A percentile compares a stretch with the other conserved stretches of the same genome.
phyloP scores from a whole-genome alignment of 2,797 vertebrate genomes.

The Ctenopoma multispine region DNA sequence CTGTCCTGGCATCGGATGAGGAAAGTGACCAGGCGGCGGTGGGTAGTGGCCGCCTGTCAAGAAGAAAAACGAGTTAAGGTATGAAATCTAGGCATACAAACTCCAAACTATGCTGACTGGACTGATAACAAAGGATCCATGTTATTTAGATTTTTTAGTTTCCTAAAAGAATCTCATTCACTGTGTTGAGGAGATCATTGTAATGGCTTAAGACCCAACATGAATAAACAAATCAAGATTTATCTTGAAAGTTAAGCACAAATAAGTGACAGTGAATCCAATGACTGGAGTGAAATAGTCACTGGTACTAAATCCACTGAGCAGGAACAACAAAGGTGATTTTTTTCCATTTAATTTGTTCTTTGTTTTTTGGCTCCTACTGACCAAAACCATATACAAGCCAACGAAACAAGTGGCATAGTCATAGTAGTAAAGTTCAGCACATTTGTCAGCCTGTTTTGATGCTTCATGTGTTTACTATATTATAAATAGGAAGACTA shows the following conservation, averaged over 20 bases:
- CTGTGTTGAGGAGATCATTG: too few species aligned
- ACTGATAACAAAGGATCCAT: neutral
- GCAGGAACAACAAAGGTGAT: neutral
- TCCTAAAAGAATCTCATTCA: too few species aligned
- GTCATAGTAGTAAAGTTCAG: too few species aligned
- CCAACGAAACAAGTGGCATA: neutral
- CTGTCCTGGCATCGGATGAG: conserved; percentile 77
- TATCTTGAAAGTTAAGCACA: neutral
- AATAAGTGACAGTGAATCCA: neutral
- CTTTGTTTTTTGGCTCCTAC: neutral
- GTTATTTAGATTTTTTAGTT: neutral
- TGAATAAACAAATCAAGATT: neutral
- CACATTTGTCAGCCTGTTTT: neutral
- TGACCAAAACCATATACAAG: neutral
- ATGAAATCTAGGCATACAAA: neutral
- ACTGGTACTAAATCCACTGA: neutral
- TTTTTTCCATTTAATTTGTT: too few species aligned
- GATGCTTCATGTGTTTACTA: neutral
- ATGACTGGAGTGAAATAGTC: neutral
- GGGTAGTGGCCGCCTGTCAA: conserved; percentile 76
- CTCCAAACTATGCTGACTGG: too few species aligned
- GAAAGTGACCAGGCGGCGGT: conserved; percentile 79
- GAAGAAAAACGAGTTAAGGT: neutral
- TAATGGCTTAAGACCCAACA: too few species aligned
- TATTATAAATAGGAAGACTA: neutral